phyloP scores from a whole-genome alignment of 2,797 vertebrate genomes.

The Tympanoctomys barrerae region DNA sequence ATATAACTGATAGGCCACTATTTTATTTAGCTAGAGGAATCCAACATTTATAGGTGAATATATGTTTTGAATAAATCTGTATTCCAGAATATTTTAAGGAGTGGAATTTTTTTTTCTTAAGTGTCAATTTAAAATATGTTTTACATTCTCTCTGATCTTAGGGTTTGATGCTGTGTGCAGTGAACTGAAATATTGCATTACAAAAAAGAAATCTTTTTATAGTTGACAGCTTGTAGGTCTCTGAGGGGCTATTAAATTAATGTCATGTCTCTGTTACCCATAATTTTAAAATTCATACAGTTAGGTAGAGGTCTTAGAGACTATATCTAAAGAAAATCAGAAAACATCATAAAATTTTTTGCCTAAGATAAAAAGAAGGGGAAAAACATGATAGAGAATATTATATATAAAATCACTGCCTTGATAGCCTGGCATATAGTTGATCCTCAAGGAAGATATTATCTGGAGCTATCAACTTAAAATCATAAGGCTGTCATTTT shows the following conservation, averaged over 20 bases:
- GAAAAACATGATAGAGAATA: not conserved
- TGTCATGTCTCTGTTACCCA: slow-evolving; percentile 48
- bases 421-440: not conserved
- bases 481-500: not conserved
- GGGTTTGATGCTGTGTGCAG: slow-evolving; percentile 61
- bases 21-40: not conserved
- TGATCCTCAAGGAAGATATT: not conserved
- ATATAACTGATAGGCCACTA: slow-evolving; percentile 31
- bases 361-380: not conserved
- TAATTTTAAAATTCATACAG: slow-evolving; percentile 59
- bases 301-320: slow-evolving; percentile 66
- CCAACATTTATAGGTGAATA: slow-evolving; percentile 6
- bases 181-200: slow-evolving; percentile 73
- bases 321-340: slow-evolving; percentile 47
- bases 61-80: slow-evolving; percentile 58
- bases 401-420: not conserved
- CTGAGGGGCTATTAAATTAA: slow-evolving; percentile 60
- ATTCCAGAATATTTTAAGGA: not conserved
- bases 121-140: slow-evolving; percentile 70
- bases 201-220: slow-evolving; percentile 72
- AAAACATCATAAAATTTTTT: slow-evolving; percentile 36
- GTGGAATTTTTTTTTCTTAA: slow-evolving; percentile 61
- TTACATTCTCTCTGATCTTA: slow-evolving; percentile 73
- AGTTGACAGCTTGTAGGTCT: slow-evolving; percentile 71
- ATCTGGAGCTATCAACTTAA: not conserved